phyloP scores from a whole-genome alignment of 2,888 invertebrate genomes.

The Mythimna albipuncta region DNA sequence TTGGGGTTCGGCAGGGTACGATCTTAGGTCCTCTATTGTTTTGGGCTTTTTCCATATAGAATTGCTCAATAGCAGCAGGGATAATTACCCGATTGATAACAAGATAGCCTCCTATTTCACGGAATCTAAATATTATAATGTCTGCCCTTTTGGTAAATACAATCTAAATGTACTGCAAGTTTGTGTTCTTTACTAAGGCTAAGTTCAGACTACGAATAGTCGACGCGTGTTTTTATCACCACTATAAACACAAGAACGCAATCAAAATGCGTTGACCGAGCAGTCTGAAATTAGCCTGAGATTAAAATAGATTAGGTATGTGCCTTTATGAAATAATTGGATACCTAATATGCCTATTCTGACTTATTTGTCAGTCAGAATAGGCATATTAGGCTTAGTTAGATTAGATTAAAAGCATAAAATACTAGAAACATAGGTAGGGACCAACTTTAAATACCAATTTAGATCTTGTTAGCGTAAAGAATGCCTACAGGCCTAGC shows the following conservation, averaged over 20 bases:
- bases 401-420: too few species aligned
- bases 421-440: neutral
- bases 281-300: slow-evolving; percentile 9
- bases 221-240: slow-evolving; percentile 21
- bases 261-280: slow-evolving; percentile 22
- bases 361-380: too few species aligned
- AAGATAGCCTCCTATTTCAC: neutral
- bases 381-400: too few species aligned
- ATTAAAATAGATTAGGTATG: slow-evolving; percentile 27
- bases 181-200: neutral
- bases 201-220: slow-evolving; percentile 3
- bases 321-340: slow-evolving; percentile 24
- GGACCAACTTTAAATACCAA: neutral
- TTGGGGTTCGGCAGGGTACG: neutral
- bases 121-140: neutral
- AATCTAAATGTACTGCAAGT: neutral
- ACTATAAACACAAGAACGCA: slow-evolving; percentile 35
- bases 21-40: neutral
- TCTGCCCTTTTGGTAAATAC: too few species aligned
- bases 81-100: neutral
- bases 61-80: too few species aligned
- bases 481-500: neutral
- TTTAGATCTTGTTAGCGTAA: neutral
- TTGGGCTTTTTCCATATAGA: neutral
- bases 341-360: neutral